Evolutionary conservation across 1,140 invertebrate species (phyloP).

Genomic region (Asobara japonica): DNA sequence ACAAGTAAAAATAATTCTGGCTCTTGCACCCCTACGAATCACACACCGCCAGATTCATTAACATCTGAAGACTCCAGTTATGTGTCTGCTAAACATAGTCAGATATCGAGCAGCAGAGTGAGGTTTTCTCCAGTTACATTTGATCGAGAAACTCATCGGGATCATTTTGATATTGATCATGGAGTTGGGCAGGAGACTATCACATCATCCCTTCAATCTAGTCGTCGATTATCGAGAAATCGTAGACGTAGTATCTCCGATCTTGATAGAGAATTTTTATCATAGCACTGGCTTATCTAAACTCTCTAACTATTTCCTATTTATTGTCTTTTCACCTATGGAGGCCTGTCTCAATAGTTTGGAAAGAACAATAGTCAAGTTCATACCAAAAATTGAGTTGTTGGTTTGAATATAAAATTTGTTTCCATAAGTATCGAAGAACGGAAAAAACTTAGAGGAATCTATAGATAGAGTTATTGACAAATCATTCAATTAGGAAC

Average conservation of each 20-base stretch:
- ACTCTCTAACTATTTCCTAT: neutral
- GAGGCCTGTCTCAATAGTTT: neutral
- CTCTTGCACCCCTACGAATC: constrained; percentile 82
- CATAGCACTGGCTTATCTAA: constrained; percentile 68
- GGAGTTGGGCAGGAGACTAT: constrained; percentile 70
- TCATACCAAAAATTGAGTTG: too few species aligned
- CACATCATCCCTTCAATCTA: constrained; percentile 72
- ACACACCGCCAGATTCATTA: constrained; percentile 85
- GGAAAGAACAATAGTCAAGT: too few species aligned
- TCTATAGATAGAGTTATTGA: too few species aligned
- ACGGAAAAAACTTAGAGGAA: too few species aligned
- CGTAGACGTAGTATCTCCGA: constrained; percentile 68
- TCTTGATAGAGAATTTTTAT: constrained; percentile 70
- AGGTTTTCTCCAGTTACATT: constrained; percentile 83
- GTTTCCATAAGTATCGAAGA: too few species aligned
- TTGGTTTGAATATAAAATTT: too few species aligned
- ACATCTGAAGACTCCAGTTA: constrained; percentile 87
- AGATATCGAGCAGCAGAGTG: constrained; percentile 72
- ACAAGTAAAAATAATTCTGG: constrained; percentile 71
- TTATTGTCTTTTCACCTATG: constrained; percentile 22
- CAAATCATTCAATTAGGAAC: too few species aligned
- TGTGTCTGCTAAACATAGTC: constrained; percentile 81
- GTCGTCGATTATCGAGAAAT: constrained; percentile 56
- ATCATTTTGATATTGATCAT: constrained; percentile 67
- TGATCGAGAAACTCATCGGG: constrained; percentile 53